These are phyloP conservation scores for Caenorhabditis wallacei DNA, from an alignment of 2,888 invertebrate species.

Conservation along the genomic window DNA sequence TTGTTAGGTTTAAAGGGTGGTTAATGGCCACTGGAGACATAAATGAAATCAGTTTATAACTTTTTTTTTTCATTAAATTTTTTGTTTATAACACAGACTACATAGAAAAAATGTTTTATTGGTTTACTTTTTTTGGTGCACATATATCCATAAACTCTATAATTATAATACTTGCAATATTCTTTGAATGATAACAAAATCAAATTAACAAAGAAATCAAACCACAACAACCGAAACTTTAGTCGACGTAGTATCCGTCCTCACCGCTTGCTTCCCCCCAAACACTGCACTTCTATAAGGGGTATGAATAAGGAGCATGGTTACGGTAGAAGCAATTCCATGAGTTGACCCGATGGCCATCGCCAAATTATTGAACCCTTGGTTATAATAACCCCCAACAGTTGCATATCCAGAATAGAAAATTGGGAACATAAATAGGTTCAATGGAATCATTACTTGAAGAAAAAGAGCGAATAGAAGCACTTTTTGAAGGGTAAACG, in stretches of 20 bases:
- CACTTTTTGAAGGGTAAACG: slow-evolving; percentile 32
- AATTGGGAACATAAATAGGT: slow-evolving; percentile 40
- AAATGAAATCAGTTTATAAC: too few species aligned
- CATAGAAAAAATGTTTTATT: too few species aligned
- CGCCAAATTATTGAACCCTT: slow-evolving; percentile 42
- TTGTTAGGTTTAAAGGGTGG: too few species aligned
- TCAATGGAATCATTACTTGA: slow-evolving; percentile 40
- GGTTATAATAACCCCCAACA: slow-evolving; percentile 17
- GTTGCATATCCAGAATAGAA: slow-evolving; percentile 13
- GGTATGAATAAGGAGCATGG: slow-evolving; percentile 45
- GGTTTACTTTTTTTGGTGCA: too few species aligned
- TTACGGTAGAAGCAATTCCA: slow-evolving; percentile 27
- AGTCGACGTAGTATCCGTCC: slow-evolving; percentile 4
- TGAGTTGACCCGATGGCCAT: slow-evolving; percentile 22
- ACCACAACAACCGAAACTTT: slow-evolving; percentile 37
- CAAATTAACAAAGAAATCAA: neutral
- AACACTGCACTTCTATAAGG: slow-evolving; percentile 22
- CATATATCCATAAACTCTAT: too few species aligned
- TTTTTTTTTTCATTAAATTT: too few species aligned
- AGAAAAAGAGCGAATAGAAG: slow-evolving; percentile 25
- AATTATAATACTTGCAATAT: too few species aligned
- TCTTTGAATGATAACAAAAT: neutral
- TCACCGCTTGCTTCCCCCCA: neutral
- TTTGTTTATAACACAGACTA: too few species aligned
- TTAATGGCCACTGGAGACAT: too few species aligned